Evolutionary conservation across 2,888 invertebrate species (phyloP), one percentile per base, ranked within the genome.

Genomic region (Pachliopta kotzebuea): DNA sequence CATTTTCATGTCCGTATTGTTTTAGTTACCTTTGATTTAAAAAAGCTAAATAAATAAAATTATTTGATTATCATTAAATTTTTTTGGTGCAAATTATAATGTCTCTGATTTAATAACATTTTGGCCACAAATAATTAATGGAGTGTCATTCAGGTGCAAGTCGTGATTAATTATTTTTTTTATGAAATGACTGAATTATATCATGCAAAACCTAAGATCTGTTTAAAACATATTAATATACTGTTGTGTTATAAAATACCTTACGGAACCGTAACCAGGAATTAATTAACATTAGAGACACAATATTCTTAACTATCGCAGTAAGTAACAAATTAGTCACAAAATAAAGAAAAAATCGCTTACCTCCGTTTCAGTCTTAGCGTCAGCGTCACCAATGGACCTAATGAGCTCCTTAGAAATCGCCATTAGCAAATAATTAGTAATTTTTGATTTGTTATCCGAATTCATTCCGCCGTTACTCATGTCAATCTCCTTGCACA

Each of bases 351-450:
- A 63, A 71, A 60, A 74, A 71, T 73, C 78, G 85, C 86, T 84
- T 73, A 90, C 91, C 90, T 91, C 90, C 54, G 91, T 90, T 76
- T 91, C 91, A 76, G 91, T 91, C 82, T 91, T 91, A 73, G 90
- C 90, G 69, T 91, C 91, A 20, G 91, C 91, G 68, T 91, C 91
- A 62, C 91, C 91, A 68, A 91, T 91, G 53, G 91, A 91, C 74
- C 91, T 85, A 70, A 91, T 90, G 64, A 91, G 86, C 74, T 91
- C 91, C 78, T 91, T 91, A 56, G 91, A 91, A 77, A 91, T 91
- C 76, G 90, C 90, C 89, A 90, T 89, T 76, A 91, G 77, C 72
- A 91, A 88, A 79, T 90, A 91, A 85, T 91, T 91, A 68, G 86
- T 89, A 71, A 91, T 91, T 83, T 90, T 90, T 69, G 89, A 85